phyloP scores from a whole-genome alignment of 2,888 invertebrate genomes.

The Rhagonycha lutea region DNA sequence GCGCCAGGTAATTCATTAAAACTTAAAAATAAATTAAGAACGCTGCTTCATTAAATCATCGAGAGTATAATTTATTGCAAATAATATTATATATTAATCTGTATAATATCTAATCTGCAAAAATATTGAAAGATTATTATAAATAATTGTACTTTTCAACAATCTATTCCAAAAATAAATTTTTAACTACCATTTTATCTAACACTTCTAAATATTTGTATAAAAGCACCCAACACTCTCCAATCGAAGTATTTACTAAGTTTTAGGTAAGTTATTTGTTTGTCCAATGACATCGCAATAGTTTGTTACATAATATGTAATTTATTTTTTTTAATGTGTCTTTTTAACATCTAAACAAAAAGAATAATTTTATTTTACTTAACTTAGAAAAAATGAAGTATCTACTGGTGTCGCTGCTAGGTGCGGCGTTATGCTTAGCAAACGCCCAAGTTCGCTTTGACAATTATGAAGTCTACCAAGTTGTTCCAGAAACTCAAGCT shows the following conservation, averaged over 20 bases:
- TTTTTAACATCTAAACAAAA: too few species aligned
- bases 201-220: neutral
- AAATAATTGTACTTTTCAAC: neutral
- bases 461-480: slow-evolving; percentile 44
- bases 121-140: neutral
- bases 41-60: too few species aligned
- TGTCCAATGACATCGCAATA: too few species aligned
- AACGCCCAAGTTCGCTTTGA: slow-evolving; percentile 32
- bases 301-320: too few species aligned
- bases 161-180: neutral
- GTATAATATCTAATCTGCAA: too few species aligned
- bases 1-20: too few species aligned
- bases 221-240: neutral
- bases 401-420: neutral
- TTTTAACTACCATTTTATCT: neutral
- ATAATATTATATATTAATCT: too few species aligned
- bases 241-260: neutral
- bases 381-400: neutral
- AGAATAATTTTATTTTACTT: neutral
- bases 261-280: neutral
- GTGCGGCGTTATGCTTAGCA: neutral
- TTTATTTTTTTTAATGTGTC: too few species aligned
- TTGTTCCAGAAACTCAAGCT: slow-evolving; percentile 38
- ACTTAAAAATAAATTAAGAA: too few species aligned
- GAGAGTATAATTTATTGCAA: too few species aligned